Evolutionary conservation across 1,140 invertebrate species (phyloP).

Genomic region (Drosophila eugracilis): DNA sequence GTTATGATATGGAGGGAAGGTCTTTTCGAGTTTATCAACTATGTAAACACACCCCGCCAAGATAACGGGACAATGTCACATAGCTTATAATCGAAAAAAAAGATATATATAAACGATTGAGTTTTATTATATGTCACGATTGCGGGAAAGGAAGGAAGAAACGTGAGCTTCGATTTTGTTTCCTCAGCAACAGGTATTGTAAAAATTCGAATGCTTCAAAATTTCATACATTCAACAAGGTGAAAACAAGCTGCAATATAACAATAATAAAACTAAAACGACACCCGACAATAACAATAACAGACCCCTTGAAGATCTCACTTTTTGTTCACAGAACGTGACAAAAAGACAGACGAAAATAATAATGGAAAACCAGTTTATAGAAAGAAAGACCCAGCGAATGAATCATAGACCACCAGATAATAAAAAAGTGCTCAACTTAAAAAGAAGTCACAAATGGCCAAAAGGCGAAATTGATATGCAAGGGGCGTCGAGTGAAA

Average conservation of each 20-base stretch:
- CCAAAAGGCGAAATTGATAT: conserved; percentile 64
- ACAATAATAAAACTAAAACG: conserved; percentile 9
- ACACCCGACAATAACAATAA: conserved; percentile 26
- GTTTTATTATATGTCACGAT: conserved; percentile 29
- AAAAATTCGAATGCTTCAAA: conserved; percentile 21
- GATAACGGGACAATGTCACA: conserved; percentile 28
- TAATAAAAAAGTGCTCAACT: conserved; percentile 41
- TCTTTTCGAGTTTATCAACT: conserved; percentile 13
- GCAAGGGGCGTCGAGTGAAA: conserved; percentile 58
- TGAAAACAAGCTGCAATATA: conserved; percentile 30
- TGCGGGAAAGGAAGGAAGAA: conserved; percentile 15
- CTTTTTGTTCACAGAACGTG: conserved; percentile 75
- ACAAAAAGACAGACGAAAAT: conserved; percentile 61
- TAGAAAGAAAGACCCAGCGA: conserved; percentile 48
- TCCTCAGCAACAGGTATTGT: conserved; percentile 56
- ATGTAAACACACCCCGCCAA: conserved; percentile 1
- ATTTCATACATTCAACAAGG: conserved; percentile 32
- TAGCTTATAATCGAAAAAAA: conserved; percentile 1
- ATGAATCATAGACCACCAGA: conserved; percentile 64
- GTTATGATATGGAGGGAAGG: conserved; percentile 36
- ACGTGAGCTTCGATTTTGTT: conserved; percentile 34
- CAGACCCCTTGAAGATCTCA: conserved; percentile 67
- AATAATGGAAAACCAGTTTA: conserved; percentile 72
- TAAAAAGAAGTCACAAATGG: conserved; percentile 29
- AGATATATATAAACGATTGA: conserved; percentile 16